Percentiles rank a stretch among this genome's conserved stretches.
Evolutionary conservation across 2,888 invertebrate species (phyloP).

Genomic region (Theretra japonica): DNA sequence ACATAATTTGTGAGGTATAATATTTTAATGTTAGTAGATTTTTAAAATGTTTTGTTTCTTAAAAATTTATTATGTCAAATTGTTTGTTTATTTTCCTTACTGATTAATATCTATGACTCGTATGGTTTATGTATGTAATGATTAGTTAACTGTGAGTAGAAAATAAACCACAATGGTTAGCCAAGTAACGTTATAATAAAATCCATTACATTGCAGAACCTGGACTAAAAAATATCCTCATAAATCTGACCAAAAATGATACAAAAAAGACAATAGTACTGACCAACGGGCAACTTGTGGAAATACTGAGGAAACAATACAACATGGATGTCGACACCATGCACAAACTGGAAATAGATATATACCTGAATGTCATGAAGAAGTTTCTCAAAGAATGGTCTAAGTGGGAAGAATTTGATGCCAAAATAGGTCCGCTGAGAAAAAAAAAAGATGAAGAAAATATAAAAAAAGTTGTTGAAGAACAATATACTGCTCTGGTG

Average conservation of each 20-base stretch:
- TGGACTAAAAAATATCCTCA: conserved; percentile 66
- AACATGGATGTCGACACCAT: conserved; percentile 50
- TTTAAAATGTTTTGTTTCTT: no score
- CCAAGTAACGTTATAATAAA: background rate
- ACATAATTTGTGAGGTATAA: no score
- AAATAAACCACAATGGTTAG: background rate
- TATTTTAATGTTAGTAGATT: no score
- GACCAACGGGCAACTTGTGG: conserved; percentile 65
- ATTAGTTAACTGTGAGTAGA: no score
- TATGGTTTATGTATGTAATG: no score
- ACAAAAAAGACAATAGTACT: conserved; percentile 65
- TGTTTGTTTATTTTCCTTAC: no score
- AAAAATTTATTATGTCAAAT: no score
- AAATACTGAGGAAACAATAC: conserved; percentile 66
- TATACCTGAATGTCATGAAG: conserved; percentile 68
- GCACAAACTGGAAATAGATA: conserved; percentile 64
- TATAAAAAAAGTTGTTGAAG: conserved; percentile 52
- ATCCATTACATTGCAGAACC: conserved; percentile 54
- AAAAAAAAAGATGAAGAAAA: conserved; percentile 41
- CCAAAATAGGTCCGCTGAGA: conserved; percentile 51
- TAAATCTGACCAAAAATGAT: conserved; percentile 60
- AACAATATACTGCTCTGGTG: conserved; percentile 60
- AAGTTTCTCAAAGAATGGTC: conserved; percentile 75
- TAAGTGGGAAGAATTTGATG: conserved; percentile 69
- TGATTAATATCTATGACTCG: no score